Evolutionary conservation across 2,113 vertebrate species (phyloP), one percentile per base, ranked within the genome.

Genomic region (Protobothrops flavoviridis): DNA sequence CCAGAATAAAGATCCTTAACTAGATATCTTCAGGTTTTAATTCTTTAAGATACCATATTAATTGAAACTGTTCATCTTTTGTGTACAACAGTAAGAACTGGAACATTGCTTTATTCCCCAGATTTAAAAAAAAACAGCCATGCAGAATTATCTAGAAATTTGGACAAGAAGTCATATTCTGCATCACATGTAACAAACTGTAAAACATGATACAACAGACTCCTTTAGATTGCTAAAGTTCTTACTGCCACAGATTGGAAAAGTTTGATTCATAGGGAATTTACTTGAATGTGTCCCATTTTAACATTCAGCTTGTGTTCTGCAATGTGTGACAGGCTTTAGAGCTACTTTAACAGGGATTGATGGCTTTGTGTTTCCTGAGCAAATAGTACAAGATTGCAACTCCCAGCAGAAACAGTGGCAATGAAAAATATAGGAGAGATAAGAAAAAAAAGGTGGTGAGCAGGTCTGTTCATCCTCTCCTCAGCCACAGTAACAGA

Each of bases 301-400:
- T 94, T 86, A 92, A 1, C 0, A 0, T 92, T 43, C 20, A 88
- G 88, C 55, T 87, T 52, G 45, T 90, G 86, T 61, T 55, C 26
- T 26, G n/a, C 0, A 0, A 91, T 5, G 3, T 93, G 64, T 29
- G 39, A 69, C 92, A 89, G 87, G 90, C 33, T 74, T 88, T 21
- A 91, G 55, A 93, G 48, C 59, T 92, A 74, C 94, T 91, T 81
- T 90, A 39, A 92, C 0, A 0, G 59, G 87, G n/a, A 23, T 33
- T 85, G 86, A 94, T 93, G 88, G 74, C 81, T 93, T 93, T 93
- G 92, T 48, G 52, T 90, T 95, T 95, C 89, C 85, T 88, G 43
- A 89, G 74, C 56, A 81, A 88, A 50, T 17, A 87, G 81, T 13
- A 15, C 91, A 45, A 23, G 61, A 88, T 39, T 3, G 29, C 33